phyloP scores from a whole-genome alignment of 1,140 invertebrate species.

The Solenopsis invicta region DNA sequence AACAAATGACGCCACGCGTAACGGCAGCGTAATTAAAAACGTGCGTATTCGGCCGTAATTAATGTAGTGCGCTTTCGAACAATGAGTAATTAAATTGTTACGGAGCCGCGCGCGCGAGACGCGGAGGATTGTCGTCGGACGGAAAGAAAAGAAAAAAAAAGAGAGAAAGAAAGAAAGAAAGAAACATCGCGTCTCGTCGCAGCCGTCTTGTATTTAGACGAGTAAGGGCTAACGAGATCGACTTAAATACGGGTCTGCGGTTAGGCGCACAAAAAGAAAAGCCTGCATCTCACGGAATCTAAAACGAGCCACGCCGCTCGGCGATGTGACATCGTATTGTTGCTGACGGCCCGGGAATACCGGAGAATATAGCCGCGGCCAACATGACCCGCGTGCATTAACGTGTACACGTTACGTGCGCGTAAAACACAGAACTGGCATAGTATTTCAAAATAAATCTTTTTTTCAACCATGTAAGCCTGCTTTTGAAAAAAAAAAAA shows the following conservation, averaged over 20 bases:
- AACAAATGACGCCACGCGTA: conserved; percentile 2
- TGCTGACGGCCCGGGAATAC: conserved; percentile 60
- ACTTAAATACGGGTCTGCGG: conserved; percentile 24
- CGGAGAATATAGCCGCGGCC: neutral
- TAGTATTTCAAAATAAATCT: too few species aligned
- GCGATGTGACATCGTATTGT: conserved; percentile 71
- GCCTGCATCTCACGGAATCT: conserved; percentile 54
- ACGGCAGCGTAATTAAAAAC: conserved; percentile 39
- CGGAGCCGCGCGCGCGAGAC: neutral
- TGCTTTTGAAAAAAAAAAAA: neutral
- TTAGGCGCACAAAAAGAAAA: conserved; percentile 27
- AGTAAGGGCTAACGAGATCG: conserved; percentile 55
- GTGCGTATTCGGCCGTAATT: conserved; percentile 26
- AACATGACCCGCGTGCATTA: neutral
- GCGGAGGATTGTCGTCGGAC: neutral
- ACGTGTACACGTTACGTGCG: neutral
- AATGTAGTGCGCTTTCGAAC: conserved; percentile 20
- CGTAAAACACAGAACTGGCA: neutral
- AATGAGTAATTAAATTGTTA: conserved; percentile 63
- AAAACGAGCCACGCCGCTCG: conserved; percentile 49
- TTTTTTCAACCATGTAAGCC: neutral
- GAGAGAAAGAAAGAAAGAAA: neutral
- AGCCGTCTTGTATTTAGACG: conserved; percentile 35
- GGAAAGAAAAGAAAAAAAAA: neutral
- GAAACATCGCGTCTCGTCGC: neutral